Evolutionary conservation across 2,888 invertebrate species (phyloP), one percentile per base, ranked within the genome.

Genomic region (Aporophyla lueneburgensis): DNA sequence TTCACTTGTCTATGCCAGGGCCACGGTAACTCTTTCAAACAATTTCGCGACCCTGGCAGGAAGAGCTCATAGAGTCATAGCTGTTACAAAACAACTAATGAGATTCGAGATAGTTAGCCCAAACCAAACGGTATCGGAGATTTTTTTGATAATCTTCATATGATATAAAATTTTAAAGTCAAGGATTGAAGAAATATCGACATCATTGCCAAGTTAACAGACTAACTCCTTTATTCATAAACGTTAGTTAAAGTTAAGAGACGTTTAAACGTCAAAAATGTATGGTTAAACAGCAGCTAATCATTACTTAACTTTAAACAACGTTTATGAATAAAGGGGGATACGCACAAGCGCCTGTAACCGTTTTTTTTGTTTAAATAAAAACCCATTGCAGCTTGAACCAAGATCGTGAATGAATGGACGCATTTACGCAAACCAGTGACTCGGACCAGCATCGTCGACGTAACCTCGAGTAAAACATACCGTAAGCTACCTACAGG

Each of bases 351-450:
- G 5, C 54, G n/a, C 56, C 5, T 54, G 14, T 53, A 46, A 14
- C 51, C 16, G 16, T 7, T 2, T n/a, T n/a, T n/a, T n/a, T n/a
- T n/a, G n/a, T n/a, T n/a, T n/a, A 33, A 6, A 53, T 10, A 16
- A 58, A 61, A 82, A 43, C n/a, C 61, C 76, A 78, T 58, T 43
- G 70, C 66, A 65, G 67, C 80, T 53, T 74, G 51, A 76, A 79
- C 58, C 12, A 58, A 69, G 73, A 65, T 78, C 61, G 61, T 74
- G 80, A 82, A 87, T 88, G 88, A 88, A 87, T 85, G 82, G 54
- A 86, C 56, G 40, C 54, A 68, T 88, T 88, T 87, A 87, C 76
- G 76, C 75, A 82, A 86, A 78, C 78, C 61, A 74, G 49, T 71
- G 71, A 66, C 63, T 70, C 40, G 56, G 49, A 69, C 49, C 53